Base-by-base conservation (phyloP, 2,113 vertebrate species). In the Coptodon rendalli region DNA sequence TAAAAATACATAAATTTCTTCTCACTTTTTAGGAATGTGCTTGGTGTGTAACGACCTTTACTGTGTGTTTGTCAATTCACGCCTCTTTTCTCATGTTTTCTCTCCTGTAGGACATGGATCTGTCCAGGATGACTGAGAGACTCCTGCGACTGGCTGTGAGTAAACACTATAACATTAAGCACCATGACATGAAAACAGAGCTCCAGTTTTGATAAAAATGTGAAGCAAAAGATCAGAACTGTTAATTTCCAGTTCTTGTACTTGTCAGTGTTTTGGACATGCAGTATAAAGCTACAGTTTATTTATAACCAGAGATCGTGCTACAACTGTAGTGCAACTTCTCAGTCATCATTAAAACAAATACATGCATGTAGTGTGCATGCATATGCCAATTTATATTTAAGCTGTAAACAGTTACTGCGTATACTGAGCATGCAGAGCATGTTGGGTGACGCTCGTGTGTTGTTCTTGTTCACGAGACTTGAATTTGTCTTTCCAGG, bases 101-200 rank as follows among this genome's bases (percentile, higher is more conserved):
- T 56, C 68, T 53, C 22, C 43, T 57, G 9, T 52, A 99, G 98
- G 97, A 98, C 80, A 99, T 99, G 98, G 97, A 98, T 91, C 96
- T 97, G n/a, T 97, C 97, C 29, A 96, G 97, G 50, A 98, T 99
- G 93, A 93, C 97, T 0, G 98, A 98, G 92, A 97, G 97, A 38
- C 97, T 99, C 38, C 95, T 99, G 40, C 97, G 98, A 91, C 93
- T 99, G 83, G 98, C 98, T 10, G 98, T 99, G 89, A 97, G 97
- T 97, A 66, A 43, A 53, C 13, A 34, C 45, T 34, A 12, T 7
- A 50, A 12, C 29, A n/a, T 34, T 19, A n/a, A 78, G 27, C 17
- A 52, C 10, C 17, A 4, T 78, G 27, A 50, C 17, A 34, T 52
- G 2, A 50, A 24, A 59, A 63, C 11, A 56, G 19, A 81, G 57